Evolutionary conservation across 2,113 vertebrate genomes (phyloP).

Genomic region (Menura novaehollandiae): DNA sequence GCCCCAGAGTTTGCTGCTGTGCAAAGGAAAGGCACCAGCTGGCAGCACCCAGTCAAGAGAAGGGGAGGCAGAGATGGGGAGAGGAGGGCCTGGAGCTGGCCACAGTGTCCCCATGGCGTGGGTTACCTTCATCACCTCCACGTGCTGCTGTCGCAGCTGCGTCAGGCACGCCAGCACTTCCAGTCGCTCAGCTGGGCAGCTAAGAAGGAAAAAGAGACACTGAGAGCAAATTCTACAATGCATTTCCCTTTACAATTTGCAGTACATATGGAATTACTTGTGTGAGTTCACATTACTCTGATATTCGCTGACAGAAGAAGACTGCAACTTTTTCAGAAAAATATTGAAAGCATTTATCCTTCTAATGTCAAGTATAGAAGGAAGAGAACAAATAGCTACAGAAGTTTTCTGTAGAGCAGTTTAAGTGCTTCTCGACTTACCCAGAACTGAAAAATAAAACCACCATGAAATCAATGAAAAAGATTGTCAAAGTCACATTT

Average conservation of each 20-base stretch:
- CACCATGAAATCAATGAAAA: background rate
- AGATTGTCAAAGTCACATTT: background rate
- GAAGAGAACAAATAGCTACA: background rate
- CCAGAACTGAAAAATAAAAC: background rate
- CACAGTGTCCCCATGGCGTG: background rate
- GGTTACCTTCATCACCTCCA: slow-evolving; percentile 81
- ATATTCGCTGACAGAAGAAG: background rate
- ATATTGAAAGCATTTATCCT: background rate
- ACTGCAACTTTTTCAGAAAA: background rate
- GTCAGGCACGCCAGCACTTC: slow-evolving; percentile 70
- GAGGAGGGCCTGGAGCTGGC: background rate
- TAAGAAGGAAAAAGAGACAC: slow-evolving; percentile 38
- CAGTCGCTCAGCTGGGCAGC: slow-evolving; percentile 64
- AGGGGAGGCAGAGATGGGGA: background rate
- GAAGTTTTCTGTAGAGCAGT: background rate
- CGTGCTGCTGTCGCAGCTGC: slow-evolving; percentile 55
- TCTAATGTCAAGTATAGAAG: background rate
- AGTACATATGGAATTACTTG: background rate
- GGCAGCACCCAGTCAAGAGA: background rate
- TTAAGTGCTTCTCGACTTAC: background rate
- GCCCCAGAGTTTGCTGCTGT: background rate
- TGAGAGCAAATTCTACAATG: background rate
- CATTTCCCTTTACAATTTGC: background rate
- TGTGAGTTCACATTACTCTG: background rate
- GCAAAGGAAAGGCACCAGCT: background rate